phyloP scores from a whole-genome alignment of 2,113 vertebrate species.

The Rhineura floridana region DNA sequence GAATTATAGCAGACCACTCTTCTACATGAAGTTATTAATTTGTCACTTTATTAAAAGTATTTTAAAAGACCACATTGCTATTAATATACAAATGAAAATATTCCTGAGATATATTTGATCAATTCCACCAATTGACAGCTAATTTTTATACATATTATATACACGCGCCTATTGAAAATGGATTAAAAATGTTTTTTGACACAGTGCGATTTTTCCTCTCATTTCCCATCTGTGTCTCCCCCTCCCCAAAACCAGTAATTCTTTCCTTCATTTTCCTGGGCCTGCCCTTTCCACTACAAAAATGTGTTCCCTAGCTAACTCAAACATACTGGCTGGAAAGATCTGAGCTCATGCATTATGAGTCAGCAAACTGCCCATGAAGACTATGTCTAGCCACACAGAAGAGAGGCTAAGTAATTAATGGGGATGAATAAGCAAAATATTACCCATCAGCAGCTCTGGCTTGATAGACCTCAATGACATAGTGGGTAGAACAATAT shows the following conservation, averaged over 20 bases:
- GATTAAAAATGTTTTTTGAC: neutral
- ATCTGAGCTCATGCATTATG: neutral
- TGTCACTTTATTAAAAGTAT: neutral
- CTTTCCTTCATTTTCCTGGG: neutral
- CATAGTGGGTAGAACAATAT: neutral
- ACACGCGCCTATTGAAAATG: neutral
- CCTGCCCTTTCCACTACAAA: neutral
- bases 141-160: neutral
- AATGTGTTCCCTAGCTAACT: neutral
- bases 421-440: neutral
- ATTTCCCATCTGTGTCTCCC: neutral
- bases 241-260: neutral
- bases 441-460: neutral
- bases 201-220: neutral
- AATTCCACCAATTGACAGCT: neutral
- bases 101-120: neutral
- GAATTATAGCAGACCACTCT: neutral
- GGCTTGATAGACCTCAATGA: neutral
- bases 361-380: neutral
- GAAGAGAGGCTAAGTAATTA: neutral
- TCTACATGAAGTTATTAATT: neutral
- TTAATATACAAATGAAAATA: neutral
- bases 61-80: neutral
- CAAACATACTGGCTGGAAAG: neutral
- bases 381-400: neutral